Base-by-base conservation (phyloP, 2,797 vertebrate species). In the Erithacus rubecula region DNA sequence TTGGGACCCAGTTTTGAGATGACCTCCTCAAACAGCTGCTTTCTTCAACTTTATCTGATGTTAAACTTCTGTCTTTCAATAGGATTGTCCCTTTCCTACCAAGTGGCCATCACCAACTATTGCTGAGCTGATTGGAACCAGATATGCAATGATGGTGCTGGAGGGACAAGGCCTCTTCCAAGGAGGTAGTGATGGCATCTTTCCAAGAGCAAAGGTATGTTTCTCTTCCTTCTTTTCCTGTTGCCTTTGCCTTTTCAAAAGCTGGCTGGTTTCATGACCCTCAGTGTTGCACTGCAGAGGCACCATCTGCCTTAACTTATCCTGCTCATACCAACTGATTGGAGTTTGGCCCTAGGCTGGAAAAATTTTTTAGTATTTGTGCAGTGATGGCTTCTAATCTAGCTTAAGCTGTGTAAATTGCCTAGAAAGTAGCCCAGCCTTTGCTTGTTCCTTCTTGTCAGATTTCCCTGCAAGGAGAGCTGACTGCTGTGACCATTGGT, bases 101-200 rank as follows among this genome's bases (percentile, higher is more conserved):
- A 60, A 67, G 47, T 39, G 60, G 47, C 41, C 68, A 22, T 84
- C 90, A 30, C 90, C 91, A 78, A 96, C 96, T 22, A 94, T 98
- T 65, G 94, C 96, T 84, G 97, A 97, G 47, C 87, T 97, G 83
- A 94, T 97, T 75, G 88, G 85, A 86, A 84, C 76, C 52, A 94
- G 95, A 67, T 96, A 89, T 43, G 36, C 80, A 51, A 3, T 58
- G 49, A 47, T 65, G 43, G 52, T 86, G 34, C 59, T 74, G 22
- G 69, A 96, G 88, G 44, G 41, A 44, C 79, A 94, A 65, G 41
- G 26, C 32, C 75, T 79, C 29, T 23, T 30, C 55, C 91, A 69
- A 36, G 89, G 44, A 82, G 24, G 52, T 37, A 62, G 67, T 21
- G 37, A 39, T 59, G 56, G 44, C 34, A 30, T 30, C 47, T 80